Evolutionary conservation across 2,797 vertebrate genomes (phyloP), one percentile per base, ranked within the genome.

Genomic region (Anabacerthia variegaticeps): DNA sequence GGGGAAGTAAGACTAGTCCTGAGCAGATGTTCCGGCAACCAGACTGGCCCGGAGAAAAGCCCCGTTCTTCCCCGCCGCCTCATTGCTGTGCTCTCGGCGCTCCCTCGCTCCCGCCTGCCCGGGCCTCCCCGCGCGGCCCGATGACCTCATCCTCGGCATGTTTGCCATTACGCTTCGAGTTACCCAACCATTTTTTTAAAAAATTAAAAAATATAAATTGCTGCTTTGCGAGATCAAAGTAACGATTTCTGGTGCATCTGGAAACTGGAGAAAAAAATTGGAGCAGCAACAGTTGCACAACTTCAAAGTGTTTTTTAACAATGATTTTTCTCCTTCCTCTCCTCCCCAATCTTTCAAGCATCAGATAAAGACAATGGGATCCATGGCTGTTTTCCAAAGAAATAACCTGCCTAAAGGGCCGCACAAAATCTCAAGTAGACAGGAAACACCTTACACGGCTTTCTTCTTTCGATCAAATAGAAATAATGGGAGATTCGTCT

Each of bases 201-300:
- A 95, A 94, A 61, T 18, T 63, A 34, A 96, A 97, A 97, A 88
- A 96, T 96, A 96, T 84, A 94, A 97, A 96, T 96, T 79, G 96
- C 95, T 96, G 94, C 92, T 93, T 96, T 94, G 73, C 49, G 92
- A 98, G 97, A 98, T 98, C 97, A 98, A 98, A 98, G 98, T 89
- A 92, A 85, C 21, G 87, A 86, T 96, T 95, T 95, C 94, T 84
- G 89, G 78, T 95, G 96, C 97, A 95, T 97, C 97, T 98, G 98
- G 97, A 95, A 30, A 93, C 71, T 23, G 55, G 52, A 91, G 92
- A 28, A 51, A 80, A 93, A 95, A 93, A 85, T 2, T 61, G 91
- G 85, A 66, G 74, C 88, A 63, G 96, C 92, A 95, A 81, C 79
- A 86, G 94, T 87, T 85, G 93, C 85, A 65, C 81, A 72, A 96